phyloP scores from a whole-genome alignment of 2,797 vertebrate genomes.

The Aselliscus stoliczkanus region DNA sequence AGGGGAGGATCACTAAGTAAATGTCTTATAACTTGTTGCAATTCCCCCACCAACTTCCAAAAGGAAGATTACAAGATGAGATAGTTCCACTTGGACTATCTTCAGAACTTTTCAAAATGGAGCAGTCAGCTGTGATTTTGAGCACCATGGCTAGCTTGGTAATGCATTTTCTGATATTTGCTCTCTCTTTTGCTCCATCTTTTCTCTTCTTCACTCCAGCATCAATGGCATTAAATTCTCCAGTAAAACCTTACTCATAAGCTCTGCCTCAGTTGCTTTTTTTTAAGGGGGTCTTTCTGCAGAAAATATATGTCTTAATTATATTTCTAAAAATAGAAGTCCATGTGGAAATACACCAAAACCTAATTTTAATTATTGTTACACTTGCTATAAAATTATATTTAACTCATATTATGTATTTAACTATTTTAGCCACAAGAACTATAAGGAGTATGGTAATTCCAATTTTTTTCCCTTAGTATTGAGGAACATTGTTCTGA shows the following conservation, averaged over 20 bases:
- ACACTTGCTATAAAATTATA: background rate
- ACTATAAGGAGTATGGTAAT: background rate
- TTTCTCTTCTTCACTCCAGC: background rate
- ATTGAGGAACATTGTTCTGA: background rate
- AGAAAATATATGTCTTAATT: background rate
- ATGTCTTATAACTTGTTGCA: background rate
- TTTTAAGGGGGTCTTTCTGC: background rate
- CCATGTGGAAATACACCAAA: background rate
- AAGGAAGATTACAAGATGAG: background rate
- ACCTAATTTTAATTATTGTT: background rate
- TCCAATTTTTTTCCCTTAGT: background rate
- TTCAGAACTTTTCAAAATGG: background rate
- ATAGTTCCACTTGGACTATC: fast-evolving
- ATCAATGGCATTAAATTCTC: background rate
- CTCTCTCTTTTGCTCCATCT: fast-evolving
- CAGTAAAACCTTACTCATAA: background rate
- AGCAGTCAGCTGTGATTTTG: background rate
- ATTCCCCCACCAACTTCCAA: background rate
- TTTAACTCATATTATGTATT: background rate
- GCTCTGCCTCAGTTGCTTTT: background rate
- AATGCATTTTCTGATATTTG: background rate
- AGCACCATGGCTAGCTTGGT: background rate
- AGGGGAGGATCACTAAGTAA: background rate
- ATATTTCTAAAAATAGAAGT: background rate
- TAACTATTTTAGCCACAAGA: background rate